Evolutionary conservation across 2,888 invertebrate genomes (phyloP), one percentile per base, ranked within the genome.

Genomic region (Conchocele bisecta): DNA sequence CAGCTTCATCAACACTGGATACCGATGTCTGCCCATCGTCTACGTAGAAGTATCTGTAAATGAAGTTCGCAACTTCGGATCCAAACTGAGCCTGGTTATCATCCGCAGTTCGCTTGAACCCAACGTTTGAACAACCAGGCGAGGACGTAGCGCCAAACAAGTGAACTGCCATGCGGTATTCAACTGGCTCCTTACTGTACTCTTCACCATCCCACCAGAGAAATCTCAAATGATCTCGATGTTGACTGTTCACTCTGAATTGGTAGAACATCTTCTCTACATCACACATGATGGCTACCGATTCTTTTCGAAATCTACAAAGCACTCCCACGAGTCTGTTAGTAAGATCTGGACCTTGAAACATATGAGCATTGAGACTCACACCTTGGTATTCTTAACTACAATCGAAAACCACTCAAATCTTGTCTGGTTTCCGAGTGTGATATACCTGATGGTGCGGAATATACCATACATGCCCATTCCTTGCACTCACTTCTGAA

Each of bases 251-350:
- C 3, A 80, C 76, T 7, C 15, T 15, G 28, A 74, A 73, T 29
- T 75, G 75, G 31, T 74, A 50, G 33, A 70, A 80, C 72, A 75
- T 75, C 2, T 56, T 17, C 46, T 70, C 65, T 9, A 78, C 57
- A 31, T 78, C 78, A 13, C 64, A 73, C 50, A 56, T 59, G 13
- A 81, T 9, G 1, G 75, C 72, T 3, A 79, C 29, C 15, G 42
- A 41, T 22, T 73, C 67, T 42, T 67, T 15, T 42, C 78, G 41
- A 29, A 81, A 81, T 17, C 82, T 31, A 22, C 65, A 59, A 1
- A 81, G 44, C 17, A 82, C 80, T n/a, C 75, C 70, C 22, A 75
- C n/a, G 1, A 79, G 44, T n/a, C 15, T 48, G 51, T 80, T 80
- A 4, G 74, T 72, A n/a, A 78, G 37, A 35, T 80, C 70, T 24